Evolutionary conservation across 2,113 vertebrate species (phyloP).

Genomic region (Oreotrochilus melanogaster): DNA sequence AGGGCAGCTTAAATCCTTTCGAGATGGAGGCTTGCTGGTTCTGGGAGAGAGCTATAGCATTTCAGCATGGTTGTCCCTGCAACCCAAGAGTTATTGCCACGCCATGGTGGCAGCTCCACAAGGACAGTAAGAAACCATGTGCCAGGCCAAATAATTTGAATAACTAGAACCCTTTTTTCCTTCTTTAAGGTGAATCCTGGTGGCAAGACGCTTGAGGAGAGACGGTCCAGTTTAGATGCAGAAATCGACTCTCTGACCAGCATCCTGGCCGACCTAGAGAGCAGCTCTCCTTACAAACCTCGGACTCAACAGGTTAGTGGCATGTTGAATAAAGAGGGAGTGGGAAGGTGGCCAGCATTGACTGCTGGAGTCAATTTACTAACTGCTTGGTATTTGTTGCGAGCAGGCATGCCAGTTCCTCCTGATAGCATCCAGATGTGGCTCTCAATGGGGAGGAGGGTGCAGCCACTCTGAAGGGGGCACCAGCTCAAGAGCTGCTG

Average conservation of each 20-base stretch:
- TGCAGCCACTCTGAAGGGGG: not conserved
- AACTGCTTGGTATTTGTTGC: constrained; percentile 25
- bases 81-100: not conserved
- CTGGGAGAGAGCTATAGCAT: not conserved
- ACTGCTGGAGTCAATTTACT: constrained; percentile 58
- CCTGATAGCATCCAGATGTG: constrained; percentile 69
- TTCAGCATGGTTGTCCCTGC: not conserved
- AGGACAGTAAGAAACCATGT: not conserved
- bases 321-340: not conserved
- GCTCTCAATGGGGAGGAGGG: constrained; percentile 37
- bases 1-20: not conserved
- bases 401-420: constrained; percentile 14
- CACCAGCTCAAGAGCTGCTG: not conserved
- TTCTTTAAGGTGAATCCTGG: constrained; percentile 82
- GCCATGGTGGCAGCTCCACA: not conserved
- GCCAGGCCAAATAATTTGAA: not conserved
- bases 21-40: not conserved
- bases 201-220: constrained; percentile 91
- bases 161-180: constrained; percentile 11
- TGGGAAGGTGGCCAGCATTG: not conserved
- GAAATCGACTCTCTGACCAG: constrained; percentile 98
- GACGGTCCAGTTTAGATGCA: constrained; percentile 93
- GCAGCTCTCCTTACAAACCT: constrained; percentile 94
- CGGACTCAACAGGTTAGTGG: constrained; percentile 85
- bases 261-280: constrained; percentile 95